These are phyloP conservation scores for Drosophila paulistorum DNA, from an alignment of 1,140 invertebrate genomes.

Conservation along the genomic window DNA sequence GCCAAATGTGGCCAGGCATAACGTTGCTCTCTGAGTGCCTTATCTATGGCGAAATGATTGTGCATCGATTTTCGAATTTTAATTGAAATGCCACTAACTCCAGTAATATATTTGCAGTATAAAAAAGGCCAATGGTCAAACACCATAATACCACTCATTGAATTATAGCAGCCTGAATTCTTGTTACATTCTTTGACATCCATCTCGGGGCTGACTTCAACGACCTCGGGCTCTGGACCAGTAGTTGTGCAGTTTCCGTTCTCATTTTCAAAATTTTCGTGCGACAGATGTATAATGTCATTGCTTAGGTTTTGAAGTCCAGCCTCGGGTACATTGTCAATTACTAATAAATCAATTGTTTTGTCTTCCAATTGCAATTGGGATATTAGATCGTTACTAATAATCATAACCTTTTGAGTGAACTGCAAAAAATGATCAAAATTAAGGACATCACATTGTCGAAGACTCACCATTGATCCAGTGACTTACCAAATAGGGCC, in stretches of 20 bases:
- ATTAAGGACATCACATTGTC: too few relatives aligned
- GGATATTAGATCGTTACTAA: background rate
- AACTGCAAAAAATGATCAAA: background rate
- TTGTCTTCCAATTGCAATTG: background rate
- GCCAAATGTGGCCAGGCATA: slow-evolving; percentile 62
- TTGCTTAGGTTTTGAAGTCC: background rate
- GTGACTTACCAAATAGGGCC: background rate
- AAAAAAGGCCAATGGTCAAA: background rate
- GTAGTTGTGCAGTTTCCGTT: too few relatives aligned
- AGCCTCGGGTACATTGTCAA: background rate
- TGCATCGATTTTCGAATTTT: background rate
- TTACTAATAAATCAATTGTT: background rate
- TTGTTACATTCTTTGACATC: too few relatives aligned
- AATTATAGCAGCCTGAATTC: too few relatives aligned
- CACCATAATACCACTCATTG: slow-evolving; percentile 5
- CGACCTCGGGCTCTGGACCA: too few relatives aligned
- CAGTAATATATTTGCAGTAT: background rate
- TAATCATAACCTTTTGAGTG: background rate
- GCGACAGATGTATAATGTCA: background rate
- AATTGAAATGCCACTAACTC: background rate
- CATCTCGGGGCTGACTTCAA: too few relatives aligned
- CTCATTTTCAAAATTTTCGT: background rate
- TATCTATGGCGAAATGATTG: fast-evolving
- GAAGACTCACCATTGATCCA: too few relatives aligned
- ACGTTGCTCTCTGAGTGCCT: slow-evolving; percentile 43